These are phyloP conservation scores for Norana najaformis DNA, from an alignment of 2,888 invertebrate species.

Conservation along the genomic window DNA sequence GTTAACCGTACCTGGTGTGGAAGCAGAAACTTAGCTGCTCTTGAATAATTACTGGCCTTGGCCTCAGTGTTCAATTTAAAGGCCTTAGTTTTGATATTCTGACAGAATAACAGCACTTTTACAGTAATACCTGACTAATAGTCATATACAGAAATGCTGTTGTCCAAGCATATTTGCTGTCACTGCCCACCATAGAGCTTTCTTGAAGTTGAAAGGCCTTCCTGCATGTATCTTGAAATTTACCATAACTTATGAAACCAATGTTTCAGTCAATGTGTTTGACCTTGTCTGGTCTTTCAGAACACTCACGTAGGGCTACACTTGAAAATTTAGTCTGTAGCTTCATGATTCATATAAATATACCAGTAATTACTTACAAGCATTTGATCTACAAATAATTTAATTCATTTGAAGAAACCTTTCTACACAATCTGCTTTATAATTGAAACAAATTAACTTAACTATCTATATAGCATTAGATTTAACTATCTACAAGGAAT, in stretches of 20 bases:
- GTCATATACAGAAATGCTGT: neutral
- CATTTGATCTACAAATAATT: too few species aligned
- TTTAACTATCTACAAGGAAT: neutral
- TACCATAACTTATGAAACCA: neutral
- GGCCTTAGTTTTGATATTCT: neutral
- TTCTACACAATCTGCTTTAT: neutral
- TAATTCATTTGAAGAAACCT: neutral
- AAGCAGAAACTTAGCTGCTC: too few species aligned
- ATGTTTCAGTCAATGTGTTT: neutral
- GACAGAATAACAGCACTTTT: neutral
- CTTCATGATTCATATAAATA: neutral
- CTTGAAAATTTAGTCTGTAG: neutral
- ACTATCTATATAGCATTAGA: too few species aligned
- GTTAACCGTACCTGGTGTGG: too few species aligned
- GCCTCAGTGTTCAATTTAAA: neutral
- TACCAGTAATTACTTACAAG: neutral
- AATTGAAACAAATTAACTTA: neutral
- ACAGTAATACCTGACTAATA: neutral
- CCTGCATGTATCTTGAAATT: neutral
- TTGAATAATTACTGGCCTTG: too few species aligned
- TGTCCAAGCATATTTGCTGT: neutral
- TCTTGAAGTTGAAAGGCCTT: neutral
- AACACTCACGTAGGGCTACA: neutral
- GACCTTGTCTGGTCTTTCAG: neutral
- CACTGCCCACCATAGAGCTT: neutral